phyloP scores from a whole-genome alignment of 2,113 vertebrate species.

The Gila orcuttii region DNA sequence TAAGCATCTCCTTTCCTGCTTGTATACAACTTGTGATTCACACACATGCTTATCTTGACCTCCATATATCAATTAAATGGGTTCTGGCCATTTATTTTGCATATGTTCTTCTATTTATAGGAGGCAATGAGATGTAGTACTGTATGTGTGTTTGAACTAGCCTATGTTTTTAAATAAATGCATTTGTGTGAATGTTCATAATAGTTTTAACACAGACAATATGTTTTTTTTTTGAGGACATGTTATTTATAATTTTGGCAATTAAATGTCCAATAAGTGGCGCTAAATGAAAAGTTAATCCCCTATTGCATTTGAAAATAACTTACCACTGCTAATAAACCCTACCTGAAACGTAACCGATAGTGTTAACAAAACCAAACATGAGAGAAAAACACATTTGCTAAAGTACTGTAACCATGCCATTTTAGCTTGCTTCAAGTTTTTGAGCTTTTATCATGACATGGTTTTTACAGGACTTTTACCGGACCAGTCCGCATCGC shows the following conservation, averaged over 20 bases:
- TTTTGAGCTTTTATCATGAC: not conserved
- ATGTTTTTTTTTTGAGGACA: not conserved
- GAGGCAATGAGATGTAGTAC: too few species aligned
- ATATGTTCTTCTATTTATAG: not conserved
- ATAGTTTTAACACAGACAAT: too few species aligned
- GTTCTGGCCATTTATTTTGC: not conserved
- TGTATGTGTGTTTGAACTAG: not conserved
- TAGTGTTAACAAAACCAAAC: not conserved
- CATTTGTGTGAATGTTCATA: not conserved
- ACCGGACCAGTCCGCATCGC: too few species aligned
- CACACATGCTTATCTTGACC: not conserved
- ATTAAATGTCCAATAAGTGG: not conserved
- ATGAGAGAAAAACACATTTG: too few species aligned
- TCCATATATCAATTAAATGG: slow-evolving; percentile 8
- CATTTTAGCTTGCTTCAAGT: not conserved
- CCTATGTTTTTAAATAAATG: not conserved
- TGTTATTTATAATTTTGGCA: not conserved
- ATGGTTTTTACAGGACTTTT: not conserved
- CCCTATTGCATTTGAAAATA: not conserved
- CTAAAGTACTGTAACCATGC: too few species aligned
- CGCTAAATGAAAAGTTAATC: not conserved
- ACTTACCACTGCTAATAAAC: too few species aligned
- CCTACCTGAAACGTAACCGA: not conserved
- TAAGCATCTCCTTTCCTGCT: slow-evolving; percentile 26
- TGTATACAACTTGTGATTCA: slow-evolving; percentile 13